These are phyloP conservation scores for Porites cylindrica DNA, from an alignment of 92 coral and sea anemone species.

Conservation along the genomic window DNA sequence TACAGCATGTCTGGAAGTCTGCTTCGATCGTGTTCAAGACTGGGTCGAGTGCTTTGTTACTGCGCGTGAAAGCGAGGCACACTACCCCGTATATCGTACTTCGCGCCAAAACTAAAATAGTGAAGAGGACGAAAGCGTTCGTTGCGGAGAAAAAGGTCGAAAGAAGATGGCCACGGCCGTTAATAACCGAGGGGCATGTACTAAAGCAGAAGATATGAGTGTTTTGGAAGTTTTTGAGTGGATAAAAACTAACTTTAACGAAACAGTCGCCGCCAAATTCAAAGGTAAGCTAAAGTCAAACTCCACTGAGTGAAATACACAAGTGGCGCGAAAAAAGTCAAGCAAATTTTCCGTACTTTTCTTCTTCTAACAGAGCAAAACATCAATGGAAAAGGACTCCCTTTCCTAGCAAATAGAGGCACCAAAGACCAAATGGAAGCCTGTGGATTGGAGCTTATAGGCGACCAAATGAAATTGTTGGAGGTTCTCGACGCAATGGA, in stretches of 20 bases:
- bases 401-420: constrained; percentile 24
- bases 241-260: constrained; percentile 1
- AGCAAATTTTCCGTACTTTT: not conserved
- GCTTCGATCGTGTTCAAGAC: not conserved
- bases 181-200: too few species aligned
- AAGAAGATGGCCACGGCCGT: not conserved
- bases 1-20: not conserved
- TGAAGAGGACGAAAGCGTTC: not conserved
- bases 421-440: constrained; percentile 22
- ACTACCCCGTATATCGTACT: not conserved
- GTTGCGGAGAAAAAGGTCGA: not conserved
- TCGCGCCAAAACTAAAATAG: not conserved
- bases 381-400: constrained; percentile 19
- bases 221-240: not conserved
- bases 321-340: constrained; percentile 2
- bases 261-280: constrained; percentile 12
- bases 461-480: constrained; percentile 29
- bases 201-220: constrained; percentile 8
- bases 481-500: constrained; percentile 10
- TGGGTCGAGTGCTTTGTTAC: constrained; percentile 9
- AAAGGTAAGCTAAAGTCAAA: not conserved
- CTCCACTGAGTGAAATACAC: not conserved
- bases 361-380: constrained; percentile 13
- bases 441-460: constrained; percentile 24
- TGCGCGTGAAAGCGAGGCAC: constrained; percentile 22